Base-by-base conservation (phyloP, 2,888 invertebrate genomes). In the Norana najaformis region DNA sequence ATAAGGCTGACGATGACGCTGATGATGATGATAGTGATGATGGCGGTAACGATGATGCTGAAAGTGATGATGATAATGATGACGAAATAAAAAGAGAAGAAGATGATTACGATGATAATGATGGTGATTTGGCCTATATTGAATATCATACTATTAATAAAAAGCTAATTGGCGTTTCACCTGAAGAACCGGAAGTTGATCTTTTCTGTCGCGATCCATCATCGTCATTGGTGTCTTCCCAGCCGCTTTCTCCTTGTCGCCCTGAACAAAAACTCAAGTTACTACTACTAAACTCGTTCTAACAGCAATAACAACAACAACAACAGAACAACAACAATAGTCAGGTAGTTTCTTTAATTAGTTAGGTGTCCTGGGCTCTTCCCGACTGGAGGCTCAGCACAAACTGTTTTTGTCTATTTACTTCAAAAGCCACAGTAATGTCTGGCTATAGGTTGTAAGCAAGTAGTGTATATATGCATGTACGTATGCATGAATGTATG, bases 151-250 rank as follows among this genome's bases (percentile, higher is more conserved):
- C 89, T 41, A 41, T 38, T 38, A 23, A 89, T 89, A 35, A 8
- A 20, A 88, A n/a, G n/a, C n/a, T n/a, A 38, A 23, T 88, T 34
- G 82, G 16, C 30, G 18, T n/a, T 85, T 30, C 91, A 92, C 92
- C 91, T 92, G 92, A 88, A 91, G 88, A 34, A 96, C 95, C 0
- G 97, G 96, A 93, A 97, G 96, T 93, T 97, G 96, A 91, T 97
- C 96, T 0, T 96, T 96, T 93, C 96, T 96, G 90, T 96, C 95
- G 90, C 97, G 95, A 93, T 97, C 97, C 97, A 97, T 97, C 97
- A 97, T 97, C 0, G 97, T 96, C 89, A 97, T 96, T 0, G 97
- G 97, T 35, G 94, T 95, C 89, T 96, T 96, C 0, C 97, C 97
- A 89, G 96, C 96, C 18, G 95, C 95, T 90, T 96, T 96, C 93